A percentile compares a stretch with the other conserved stretches of the same genome.
phyloP scores from a whole-genome alignment of 2,888 invertebrate species.

The Leucozona laternaria region DNA sequence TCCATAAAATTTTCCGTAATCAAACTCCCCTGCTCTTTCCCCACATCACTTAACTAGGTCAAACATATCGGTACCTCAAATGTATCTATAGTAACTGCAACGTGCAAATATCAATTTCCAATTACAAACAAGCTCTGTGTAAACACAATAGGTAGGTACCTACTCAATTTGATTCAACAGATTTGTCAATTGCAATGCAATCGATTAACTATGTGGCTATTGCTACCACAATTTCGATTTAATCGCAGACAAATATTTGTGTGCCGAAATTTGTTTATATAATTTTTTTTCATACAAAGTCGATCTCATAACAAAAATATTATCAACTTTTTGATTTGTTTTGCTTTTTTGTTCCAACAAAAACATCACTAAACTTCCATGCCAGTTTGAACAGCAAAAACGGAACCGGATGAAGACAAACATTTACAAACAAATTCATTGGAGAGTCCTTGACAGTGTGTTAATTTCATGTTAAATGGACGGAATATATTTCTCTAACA shows the following conservation, averaged over 20 bases:
- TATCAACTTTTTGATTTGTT: constrained; percentile 46
- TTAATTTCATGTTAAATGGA: constrained; percentile 55
- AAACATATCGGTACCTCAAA: background rate
- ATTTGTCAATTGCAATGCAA: constrained; percentile 58
- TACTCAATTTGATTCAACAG: constrained; percentile 54
- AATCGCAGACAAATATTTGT: constrained; percentile 48
- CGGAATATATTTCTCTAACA: constrained; percentile 41
- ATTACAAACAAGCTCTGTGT: constrained; percentile 56
- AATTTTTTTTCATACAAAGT: background rate
- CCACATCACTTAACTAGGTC: constrained; percentile 1
- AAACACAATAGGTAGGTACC: constrained; percentile 26
- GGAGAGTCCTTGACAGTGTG: constrained; percentile 51
- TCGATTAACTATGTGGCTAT: constrained; percentile 48
- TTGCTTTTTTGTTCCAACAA: background rate
- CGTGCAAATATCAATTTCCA: constrained; percentile 61
- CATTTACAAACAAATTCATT: constrained; percentile 22
- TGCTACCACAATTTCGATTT: constrained; percentile 20
- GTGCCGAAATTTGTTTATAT: constrained; percentile 20
- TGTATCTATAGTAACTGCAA: background rate
- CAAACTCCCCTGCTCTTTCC: background rate
- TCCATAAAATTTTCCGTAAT: background rate
- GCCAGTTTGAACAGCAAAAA: background rate
- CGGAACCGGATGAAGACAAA: constrained; percentile 14
- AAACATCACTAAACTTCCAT: no score
- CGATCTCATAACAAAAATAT: constrained; percentile 34